phyloP scores from a whole-genome alignment of 2,113 vertebrate genomes.

The Platanista minor region DNA sequence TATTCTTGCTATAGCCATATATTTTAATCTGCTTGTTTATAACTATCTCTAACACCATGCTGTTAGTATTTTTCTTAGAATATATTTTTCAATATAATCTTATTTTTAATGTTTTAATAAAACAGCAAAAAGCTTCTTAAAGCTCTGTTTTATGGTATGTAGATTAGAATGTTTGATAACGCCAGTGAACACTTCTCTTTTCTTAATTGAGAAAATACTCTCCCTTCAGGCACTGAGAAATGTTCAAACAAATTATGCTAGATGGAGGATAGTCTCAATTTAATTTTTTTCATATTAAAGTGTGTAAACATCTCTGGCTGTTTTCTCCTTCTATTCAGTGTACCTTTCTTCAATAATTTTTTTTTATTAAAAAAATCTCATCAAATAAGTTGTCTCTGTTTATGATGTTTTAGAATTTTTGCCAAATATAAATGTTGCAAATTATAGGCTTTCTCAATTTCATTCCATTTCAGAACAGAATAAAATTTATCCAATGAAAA shows the following conservation, averaged over 20 bases:
- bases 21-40: not conserved
- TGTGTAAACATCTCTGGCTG: not conserved
- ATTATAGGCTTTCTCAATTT: not conserved
- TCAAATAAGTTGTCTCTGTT: conserved; percentile 44
- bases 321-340: not conserved
- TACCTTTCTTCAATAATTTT: conserved; percentile 2
- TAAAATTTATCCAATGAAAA: not conserved
- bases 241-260: conserved; percentile 1
- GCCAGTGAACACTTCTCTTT: not conserved
- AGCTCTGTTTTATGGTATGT: not conserved
- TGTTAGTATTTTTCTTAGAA: not conserved
- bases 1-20: not conserved
- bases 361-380: conserved; percentile 37
- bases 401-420: conserved; percentile 25
- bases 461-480: not conserved
- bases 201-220: conserved; percentile 10
- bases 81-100: not conserved
- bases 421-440: conserved; percentile 1
- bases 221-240: not conserved
- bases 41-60: not conserved
- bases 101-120: conserved; percentile 27
- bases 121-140: not conserved
- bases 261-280: not conserved
- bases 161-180: conserved; percentile 27
- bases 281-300: not conserved